Base-by-base conservation (phyloP, 2,797 vertebrate species). In the Lemur catta region DNA sequence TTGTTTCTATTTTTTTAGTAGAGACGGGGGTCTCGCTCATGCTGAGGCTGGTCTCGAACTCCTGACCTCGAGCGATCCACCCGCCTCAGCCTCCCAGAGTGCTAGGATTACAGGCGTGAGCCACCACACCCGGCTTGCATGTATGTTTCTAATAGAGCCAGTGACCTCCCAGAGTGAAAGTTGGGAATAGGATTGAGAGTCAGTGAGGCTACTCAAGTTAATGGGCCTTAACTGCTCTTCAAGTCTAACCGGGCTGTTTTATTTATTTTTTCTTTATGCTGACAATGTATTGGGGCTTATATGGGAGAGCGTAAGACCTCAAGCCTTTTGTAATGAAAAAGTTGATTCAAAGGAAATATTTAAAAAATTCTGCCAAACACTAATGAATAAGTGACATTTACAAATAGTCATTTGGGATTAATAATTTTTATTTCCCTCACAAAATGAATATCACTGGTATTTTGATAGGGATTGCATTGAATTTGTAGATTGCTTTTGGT, bases 301-400 rank as follows among this genome's bases (percentile, higher is more conserved):
- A 75, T 14, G n/a, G 24, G 65, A 71, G 30, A 84, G 84, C 35
- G 65, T 75, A 94, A 82, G 93, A 92, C 46, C 35, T 69, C n/a
- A 90, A 87, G 67, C 28, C 43, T 97, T 96, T 82, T 69, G 24
- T 74, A 88, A 57, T 94, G 41, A 92, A 95, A 95, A 41, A 79
- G 35, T 50, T 81, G 84, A 97, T 82, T 92, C n/a, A 87, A 98
- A 97, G 95, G 96, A 97, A 94, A 80, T 95, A 95, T n/a, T 94
- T 55, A 7, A 33, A 48, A 89, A 93, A 81, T 86, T 48, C 85
- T n/a, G 35, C 69, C 78, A 92, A 90, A 84, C 61, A 93, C 35
- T 89, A 93, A 96, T 20, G 52, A 90, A 86, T 84, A 87, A 92
- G 30, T 43, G 38, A 95, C 72, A 38, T 91, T 93, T 96, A 95